Evolutionary conservation across 2,888 invertebrate species (phyloP).

Genomic region (Acronicta alni): DNA sequence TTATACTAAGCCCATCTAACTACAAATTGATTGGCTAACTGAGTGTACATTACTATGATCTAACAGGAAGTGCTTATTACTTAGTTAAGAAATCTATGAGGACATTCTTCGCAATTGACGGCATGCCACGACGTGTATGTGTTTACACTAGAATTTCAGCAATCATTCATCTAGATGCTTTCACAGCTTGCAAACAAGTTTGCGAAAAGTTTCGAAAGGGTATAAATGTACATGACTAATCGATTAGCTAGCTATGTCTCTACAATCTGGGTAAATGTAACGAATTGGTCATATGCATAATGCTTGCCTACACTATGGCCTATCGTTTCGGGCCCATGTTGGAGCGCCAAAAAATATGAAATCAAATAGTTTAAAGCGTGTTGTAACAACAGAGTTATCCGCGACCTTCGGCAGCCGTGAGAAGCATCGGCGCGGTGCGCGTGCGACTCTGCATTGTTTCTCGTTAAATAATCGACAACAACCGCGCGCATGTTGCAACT

Average conservation of each 20-base stretch:
- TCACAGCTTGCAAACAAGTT: conserved; percentile 29
- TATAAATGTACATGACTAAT: conserved; percentile 44
- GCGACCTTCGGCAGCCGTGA: conserved; percentile 87
- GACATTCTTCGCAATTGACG: conserved; percentile 42
- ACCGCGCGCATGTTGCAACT: conserved; percentile 75
- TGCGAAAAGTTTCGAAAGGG: conserved; percentile 49
- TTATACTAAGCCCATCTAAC: not conserved
- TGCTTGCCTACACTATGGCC: conserved; percentile 50
- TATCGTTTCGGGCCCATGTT: conserved; percentile 69
- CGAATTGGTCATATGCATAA: conserved; percentile 39
- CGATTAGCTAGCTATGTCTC: conserved; percentile 40
- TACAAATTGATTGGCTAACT: conserved; percentile 16
- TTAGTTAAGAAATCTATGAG: conserved; percentile 44
- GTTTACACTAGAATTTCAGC: conserved; percentile 47
- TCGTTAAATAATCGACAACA: conserved; percentile 86
- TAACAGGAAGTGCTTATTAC: conserved; percentile 45
- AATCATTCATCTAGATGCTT: conserved; percentile 38
- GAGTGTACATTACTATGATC: conserved; percentile 11
- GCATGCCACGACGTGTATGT: conserved; percentile 29
- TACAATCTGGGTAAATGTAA: conserved; percentile 49
- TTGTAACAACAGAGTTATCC: conserved; percentile 84
- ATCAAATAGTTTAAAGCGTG: conserved; percentile 86
- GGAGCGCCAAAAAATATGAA: conserved; percentile 81
- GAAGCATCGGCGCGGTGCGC: conserved; percentile 75
- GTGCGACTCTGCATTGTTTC: conserved; percentile 86